Conservation (phyloP, 2,797 vertebrate species). For the Spheniscus humboldti region DNA sequence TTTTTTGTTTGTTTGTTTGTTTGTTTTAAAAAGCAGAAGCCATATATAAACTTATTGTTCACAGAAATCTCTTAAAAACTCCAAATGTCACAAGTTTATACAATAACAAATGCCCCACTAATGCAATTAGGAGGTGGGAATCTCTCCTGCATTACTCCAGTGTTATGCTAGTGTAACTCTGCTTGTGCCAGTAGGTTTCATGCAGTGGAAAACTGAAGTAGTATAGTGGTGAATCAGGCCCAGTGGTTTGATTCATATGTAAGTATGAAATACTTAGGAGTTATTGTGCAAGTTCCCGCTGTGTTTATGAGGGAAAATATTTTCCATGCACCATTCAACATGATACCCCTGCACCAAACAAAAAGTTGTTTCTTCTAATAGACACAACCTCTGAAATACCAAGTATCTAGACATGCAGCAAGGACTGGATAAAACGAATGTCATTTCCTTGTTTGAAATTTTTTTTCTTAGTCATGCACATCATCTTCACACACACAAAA, state of each 20-base stretch:
- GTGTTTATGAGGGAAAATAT: not conserved
- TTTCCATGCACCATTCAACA: not conserved
- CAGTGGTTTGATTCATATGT: not conserved
- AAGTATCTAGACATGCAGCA: not conserved
- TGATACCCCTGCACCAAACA: not conserved
- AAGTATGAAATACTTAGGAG: not conserved
- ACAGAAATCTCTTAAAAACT: not conserved
- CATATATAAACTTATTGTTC: not conserved
- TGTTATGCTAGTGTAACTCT: not conserved
- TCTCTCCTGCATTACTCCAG: not conserved
- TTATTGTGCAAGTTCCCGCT: not conserved
- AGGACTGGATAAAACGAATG: not conserved
- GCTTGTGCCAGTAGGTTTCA: not conserved
- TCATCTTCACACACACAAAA: not conserved
- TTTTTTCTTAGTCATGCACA: not conserved
- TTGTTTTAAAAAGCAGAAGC: not conserved
- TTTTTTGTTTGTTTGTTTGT: not conserved
- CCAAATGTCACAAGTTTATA: not conserved
- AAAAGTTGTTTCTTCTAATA: not conserved
- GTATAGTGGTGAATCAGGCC: not conserved
- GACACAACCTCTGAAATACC: not conserved
- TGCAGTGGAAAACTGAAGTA: not conserved
- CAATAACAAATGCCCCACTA: not conserved
- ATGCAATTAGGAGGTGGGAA: not conserved
- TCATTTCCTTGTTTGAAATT: not conserved